Evolutionary conservation across 2,888 invertebrate species (phyloP).

Genomic region (Schrankia costaestrigalis): DNA sequence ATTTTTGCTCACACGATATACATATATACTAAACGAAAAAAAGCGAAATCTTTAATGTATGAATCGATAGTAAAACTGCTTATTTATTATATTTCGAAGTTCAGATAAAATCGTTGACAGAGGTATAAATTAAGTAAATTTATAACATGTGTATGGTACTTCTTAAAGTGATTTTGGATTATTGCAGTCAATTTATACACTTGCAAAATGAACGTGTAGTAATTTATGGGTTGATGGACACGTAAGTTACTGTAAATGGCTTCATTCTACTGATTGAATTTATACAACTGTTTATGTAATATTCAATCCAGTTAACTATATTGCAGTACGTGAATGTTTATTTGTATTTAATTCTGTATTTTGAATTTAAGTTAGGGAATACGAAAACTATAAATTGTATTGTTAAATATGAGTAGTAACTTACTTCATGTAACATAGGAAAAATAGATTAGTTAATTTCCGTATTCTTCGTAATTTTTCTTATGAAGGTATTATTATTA

Average conservation of each 20-base stretch:
- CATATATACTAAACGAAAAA: no score
- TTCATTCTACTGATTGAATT: constrained; percentile 8
- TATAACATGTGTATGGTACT: constrained; percentile 1
- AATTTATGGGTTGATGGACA: constrained; percentile 2
- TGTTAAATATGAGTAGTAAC: no score
- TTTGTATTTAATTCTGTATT: no score
- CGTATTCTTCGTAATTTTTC: no score
- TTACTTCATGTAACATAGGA: no score
- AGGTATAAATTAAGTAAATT: neutral
- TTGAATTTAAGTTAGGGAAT: no score
- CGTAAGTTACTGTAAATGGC: constrained; percentile 6
- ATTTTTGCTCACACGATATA: constrained; percentile 6
- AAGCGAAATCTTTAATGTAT: no score
- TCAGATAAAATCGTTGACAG: neutral
- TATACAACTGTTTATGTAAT: no score
- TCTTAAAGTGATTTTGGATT: neutral
- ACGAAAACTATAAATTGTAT: no score
- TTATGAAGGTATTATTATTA: neutral
- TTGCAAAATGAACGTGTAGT: constrained; percentile 1
- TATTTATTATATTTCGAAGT: constrained; percentile 5
- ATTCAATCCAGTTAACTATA: no score
- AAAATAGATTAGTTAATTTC: no score
- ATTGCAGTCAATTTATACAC: constrained; percentile 1
- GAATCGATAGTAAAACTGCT: constrained; percentile 4
- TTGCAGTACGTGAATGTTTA: no score